phyloP scores from a whole-genome alignment of 1,140 invertebrate genomes.

The Polypedilum pembai region DNA sequence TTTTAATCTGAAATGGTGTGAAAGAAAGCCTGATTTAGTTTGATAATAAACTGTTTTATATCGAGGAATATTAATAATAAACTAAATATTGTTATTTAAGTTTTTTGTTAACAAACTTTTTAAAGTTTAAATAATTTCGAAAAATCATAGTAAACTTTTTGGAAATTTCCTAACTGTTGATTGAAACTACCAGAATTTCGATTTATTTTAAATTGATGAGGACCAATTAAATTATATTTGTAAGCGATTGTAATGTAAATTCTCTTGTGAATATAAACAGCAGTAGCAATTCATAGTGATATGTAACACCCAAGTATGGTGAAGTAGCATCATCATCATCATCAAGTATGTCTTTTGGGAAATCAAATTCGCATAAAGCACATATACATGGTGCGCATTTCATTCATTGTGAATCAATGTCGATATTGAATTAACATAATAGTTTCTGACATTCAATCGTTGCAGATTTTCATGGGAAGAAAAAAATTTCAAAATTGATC shows the following conservation, averaged over 20 bases:
- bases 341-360: neutral
- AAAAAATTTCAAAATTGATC: neutral
- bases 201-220: neutral
- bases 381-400: neutral
- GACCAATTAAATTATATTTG: conserved; percentile 7
- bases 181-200: too few species aligned
- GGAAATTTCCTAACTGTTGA: too few species aligned
- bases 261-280: conserved; percentile 13
- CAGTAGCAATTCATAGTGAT: neutral
- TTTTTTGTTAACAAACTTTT: too few species aligned
- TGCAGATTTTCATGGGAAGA: neutral
- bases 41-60: too few species aligned
- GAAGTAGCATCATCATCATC: conserved; percentile 2
- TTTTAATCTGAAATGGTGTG: too few species aligned
- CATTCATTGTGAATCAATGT: conserved; percentile 16
- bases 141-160: too few species aligned
- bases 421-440: conserved; percentile 20
- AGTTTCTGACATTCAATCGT: conserved; percentile 25
- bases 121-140: too few species aligned
- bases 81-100: too few species aligned
- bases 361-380: conserved; percentile 27
- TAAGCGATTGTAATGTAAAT: neutral
- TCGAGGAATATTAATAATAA: too few species aligned
- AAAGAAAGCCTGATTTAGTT: too few species aligned
- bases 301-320: neutral